Base-by-base conservation (phyloP, 2,113 vertebrate species). In the Phylloscopus whistleri region DNA sequence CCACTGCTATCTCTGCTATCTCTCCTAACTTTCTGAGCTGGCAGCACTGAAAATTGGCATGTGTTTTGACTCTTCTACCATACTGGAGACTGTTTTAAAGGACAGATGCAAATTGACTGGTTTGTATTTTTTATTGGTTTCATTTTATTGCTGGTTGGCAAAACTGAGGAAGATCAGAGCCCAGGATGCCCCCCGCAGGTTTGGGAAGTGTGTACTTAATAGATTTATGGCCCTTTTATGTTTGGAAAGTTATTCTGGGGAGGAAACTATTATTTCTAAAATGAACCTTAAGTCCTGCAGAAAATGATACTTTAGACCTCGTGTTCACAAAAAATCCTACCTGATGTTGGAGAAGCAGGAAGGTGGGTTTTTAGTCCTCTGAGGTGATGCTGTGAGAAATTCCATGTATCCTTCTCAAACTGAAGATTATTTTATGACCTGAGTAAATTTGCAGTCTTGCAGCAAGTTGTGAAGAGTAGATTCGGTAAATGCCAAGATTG, bases 401-500 rank as follows among this genome's bases (percentile, higher is more conserved):
- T 48, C 44, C 60, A 13, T 28, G 73, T 82, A 84, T 72, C 49
- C 33, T 81, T 90, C 85, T 84, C 41, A 76, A 68, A 79, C 9
- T 60, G 79, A 88, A 90, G 73, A 46, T 92, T 66, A 37, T 81
- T 94, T 93, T 90, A 89, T 86, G 87, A 88, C 82, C 75, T 95
- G 79, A 93, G 83, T 95, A 94, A 95, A 93, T 86, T 89, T 93
- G 52, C 76, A 75, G 68, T 94, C 80, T 86, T 93, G 63, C 27
- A 78, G 89, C 79, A 84, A 87, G 53, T 68, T 59, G 51, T 91
- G 79, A 93, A 84, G 93, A 84, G 78, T 90, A 95, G 91, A 87
- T 97, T 97, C 79, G 89, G 94, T 96, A 98, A 97, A 97, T 97
- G 94, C 96, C 95, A 98, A 62, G 94, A 95, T 80, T 77, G 69